Evolutionary conservation across 1,140 invertebrate genomes (phyloP).

Genomic region (Drosophila pectinifera): DNA sequence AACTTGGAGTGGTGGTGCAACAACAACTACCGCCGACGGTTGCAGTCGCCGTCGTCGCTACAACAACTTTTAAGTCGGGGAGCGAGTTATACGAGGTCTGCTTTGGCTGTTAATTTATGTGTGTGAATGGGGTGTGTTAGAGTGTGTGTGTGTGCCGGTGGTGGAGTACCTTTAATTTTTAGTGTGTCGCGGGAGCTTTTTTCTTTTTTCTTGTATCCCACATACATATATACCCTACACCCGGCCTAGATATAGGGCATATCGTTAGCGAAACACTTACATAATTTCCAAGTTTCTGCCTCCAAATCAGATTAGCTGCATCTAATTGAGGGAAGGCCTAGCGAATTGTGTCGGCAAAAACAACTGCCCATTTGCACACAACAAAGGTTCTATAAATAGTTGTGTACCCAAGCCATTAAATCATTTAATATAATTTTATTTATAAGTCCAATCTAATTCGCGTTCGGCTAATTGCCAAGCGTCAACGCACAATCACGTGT

Average conservation of each 20-base stretch:
- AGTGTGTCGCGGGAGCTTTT: conserved; percentile 58
- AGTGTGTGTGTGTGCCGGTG: conserved; percentile 1
- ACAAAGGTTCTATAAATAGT: conserved; percentile 37
- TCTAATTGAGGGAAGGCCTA: conserved; percentile 26
- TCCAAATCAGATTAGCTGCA: conserved; percentile 3
- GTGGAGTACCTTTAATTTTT: conserved; percentile 63
- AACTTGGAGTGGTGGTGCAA: conserved; percentile 43
- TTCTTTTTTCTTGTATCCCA: conserved; percentile 48
- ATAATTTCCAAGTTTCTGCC: conserved; percentile 11
- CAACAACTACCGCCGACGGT: conserved; percentile 26
- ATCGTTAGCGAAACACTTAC: neutral
- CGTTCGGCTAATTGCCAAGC: conserved; percentile 32
- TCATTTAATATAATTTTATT: conserved; percentile 48
- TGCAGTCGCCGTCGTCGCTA: conserved; percentile 17
- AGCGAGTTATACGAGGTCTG: conserved; percentile 76
- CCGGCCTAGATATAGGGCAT: neutral
- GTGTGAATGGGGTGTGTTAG: conserved; percentile 31
- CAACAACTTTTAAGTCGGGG: conserved; percentile 70
- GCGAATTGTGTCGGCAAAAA: conserved; percentile 9
- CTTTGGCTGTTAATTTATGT: conserved; percentile 60
- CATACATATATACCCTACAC: conserved; percentile 30
- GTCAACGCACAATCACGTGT: conserved; percentile 43
- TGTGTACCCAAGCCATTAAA: conserved; percentile 22
- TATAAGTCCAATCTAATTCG: conserved; percentile 43
- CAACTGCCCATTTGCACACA: neutral